Percentiles rank a stretch among this genome's conserved stretches.
Conservation (phyloP, 2,888 invertebrate genomes). For the Mellilla xanthometata region DNA sequence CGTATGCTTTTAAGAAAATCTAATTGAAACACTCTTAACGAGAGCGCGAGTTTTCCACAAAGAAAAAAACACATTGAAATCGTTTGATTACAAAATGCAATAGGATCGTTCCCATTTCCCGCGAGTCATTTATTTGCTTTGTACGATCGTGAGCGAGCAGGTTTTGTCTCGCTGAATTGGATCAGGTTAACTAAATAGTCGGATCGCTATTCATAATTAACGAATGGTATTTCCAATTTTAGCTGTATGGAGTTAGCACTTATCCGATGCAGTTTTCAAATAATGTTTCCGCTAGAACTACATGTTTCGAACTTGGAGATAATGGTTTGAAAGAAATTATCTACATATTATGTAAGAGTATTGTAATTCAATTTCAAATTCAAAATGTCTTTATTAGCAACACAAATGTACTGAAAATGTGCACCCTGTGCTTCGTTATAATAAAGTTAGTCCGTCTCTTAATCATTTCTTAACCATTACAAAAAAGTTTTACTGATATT, state of each 20-base stretch:
- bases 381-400: too few relatives aligned
- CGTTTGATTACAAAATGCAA: conserved; percentile 38
- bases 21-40: conserved; percentile 48
- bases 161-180: conserved; percentile 61
- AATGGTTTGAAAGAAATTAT: too few relatives aligned
- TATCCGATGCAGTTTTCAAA: conserved; percentile 63
- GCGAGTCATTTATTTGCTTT: conserved; percentile 60
- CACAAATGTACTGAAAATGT: too few relatives aligned
- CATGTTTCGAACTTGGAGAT: too few relatives aligned
- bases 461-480: too few relatives aligned
- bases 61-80: conserved; percentile 28
- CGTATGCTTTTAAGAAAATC: conserved; percentile 44
- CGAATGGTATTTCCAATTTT: conserved; percentile 54
- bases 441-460: too few relatives aligned
- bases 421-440: too few relatives aligned
- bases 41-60: conserved; percentile 28
- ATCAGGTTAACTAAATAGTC: conserved; percentile 74
- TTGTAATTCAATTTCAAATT: too few relatives aligned
- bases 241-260: conserved; percentile 57
- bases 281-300: conserved; percentile 29
- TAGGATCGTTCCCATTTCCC: conserved; percentile 52
- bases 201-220: conserved; percentile 59
- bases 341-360: too few relatives aligned
- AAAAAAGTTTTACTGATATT: too few relatives aligned
- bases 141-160: conserved; percentile 47